Evolutionary conservation across 2,888 invertebrate species (phyloP), one percentile per base, ranked within the genome.

Genomic region (Tanytarsus gracilentus): DNA sequence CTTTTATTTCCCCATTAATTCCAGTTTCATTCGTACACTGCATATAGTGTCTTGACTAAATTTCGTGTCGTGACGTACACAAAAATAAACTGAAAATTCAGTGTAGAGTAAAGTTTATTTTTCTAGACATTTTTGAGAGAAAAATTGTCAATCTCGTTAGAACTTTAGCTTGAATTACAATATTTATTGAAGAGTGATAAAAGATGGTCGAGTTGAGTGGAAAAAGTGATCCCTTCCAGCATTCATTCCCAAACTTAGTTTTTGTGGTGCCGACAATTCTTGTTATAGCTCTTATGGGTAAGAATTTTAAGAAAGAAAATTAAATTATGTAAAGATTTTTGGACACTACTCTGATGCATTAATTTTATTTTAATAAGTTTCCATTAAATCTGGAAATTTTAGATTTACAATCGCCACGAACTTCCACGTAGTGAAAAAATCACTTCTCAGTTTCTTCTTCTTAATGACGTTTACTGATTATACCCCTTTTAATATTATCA

Each of bases 171-270:
- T 6, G 11, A 48, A 18, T 7, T 48, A 21, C 2, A 7, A 3
- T 2, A 18, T 6, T 21, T 21, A 6, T 48, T 48, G 14, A 1
- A 21, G 23, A 48, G 21, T 49, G 53, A 51, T 18, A 1, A 63
- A 79, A 72, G 71, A 92, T 92, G 92, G 91, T 91, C 64, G 90
- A 92, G 74, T 77, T 91, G 68, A 83, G 87, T 63, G 86, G 86
- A 21, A 84, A 85, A 51, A 80, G 84, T 62, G 88, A 88, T 66
- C 88, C 87, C 0, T 79, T 88, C 68, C 88, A 90, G 71, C 88
- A 90, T 74, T 88, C 88, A 65, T 91, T 93, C 75, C 88, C 89
- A 64, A 91, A 93, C 75, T 77, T 83, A 44, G 88, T 92, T 65
- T 92, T 93, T 72, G 85, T 92, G 66, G 70, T 92, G 67, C 91